Evolutionary conservation across 1,140 invertebrate genomes (phyloP).

Genomic region (Pteromalus puparum): DNA sequence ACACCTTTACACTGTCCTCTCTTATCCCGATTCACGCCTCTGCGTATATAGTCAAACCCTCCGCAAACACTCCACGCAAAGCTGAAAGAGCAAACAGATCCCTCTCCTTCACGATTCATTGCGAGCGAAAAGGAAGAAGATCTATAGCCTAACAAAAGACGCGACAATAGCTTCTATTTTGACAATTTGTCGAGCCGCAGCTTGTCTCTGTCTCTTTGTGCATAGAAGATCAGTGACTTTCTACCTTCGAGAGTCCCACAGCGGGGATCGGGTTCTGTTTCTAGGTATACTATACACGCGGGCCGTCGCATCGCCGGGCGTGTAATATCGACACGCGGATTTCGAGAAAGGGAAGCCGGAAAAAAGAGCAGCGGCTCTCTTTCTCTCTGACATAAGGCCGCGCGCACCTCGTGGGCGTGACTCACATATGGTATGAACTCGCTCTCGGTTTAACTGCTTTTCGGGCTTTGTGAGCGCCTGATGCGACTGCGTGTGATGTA

Average conservation of each 20-base stretch:
- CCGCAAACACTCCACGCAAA: background rate
- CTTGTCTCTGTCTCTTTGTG: background rate
- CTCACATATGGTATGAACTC: slow-evolving; percentile 62
- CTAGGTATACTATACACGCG: too few relatives aligned
- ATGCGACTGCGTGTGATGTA: too few relatives aligned
- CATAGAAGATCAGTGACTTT: background rate
- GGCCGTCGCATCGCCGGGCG: background rate
- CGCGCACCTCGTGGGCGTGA: slow-evolving; percentile 69
- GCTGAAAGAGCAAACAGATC: background rate
- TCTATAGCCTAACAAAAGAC: slow-evolving; percentile 26
- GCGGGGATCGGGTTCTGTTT: background rate
- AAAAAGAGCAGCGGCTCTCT: slow-evolving; percentile 48
- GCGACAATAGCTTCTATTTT: slow-evolving; percentile 45
- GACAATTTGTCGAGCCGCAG: slow-evolving; percentile 53
- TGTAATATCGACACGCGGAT: slow-evolving; percentile 30
- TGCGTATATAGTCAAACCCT: background rate
- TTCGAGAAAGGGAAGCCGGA: slow-evolving; percentile 12
- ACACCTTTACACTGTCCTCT: background rate
- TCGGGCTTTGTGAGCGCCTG: background rate
- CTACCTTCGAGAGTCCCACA: background rate
- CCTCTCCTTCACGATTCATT: background rate
- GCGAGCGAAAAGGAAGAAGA: background rate
- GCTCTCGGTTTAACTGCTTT: slow-evolving; percentile 16
- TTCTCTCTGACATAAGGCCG: slow-evolving; percentile 61
- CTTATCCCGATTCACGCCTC: background rate